phyloP scores from a whole-genome alignment of 2,797 vertebrate species.

The Spea hammondii region DNA sequence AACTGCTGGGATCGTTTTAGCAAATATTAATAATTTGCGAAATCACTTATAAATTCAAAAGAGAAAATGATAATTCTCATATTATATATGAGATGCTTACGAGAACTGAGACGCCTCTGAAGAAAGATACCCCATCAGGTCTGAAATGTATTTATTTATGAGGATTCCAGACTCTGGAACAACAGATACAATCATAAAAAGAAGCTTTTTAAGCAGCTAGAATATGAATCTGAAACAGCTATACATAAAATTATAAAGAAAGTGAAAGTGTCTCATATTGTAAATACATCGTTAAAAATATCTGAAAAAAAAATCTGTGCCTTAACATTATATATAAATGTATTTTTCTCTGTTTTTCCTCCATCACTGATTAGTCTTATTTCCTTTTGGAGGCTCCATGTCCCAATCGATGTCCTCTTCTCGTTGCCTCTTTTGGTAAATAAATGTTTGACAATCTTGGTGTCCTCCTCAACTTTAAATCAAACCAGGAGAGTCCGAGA shows the following conservation, averaged over 20 bases:
- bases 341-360: slow-evolving; percentile 6
- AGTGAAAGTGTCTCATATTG: slow-evolving; percentile 8
- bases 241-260: slow-evolving; percentile 37
- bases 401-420: too few species aligned
- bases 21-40: background rate
- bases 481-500: too few species aligned
- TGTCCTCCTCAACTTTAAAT: too few species aligned
- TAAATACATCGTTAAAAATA: slow-evolving; percentile 44
- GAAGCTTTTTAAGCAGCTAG: slow-evolving; percentile 26
- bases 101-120: too few species aligned
- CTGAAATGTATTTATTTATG: slow-evolving; percentile 42
- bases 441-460: too few species aligned
- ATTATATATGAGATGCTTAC: background rate
- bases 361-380: background rate
- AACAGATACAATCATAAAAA: slow-evolving; percentile 35
- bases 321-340: slow-evolving; percentile 47
- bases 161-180: slow-evolving; percentile 24
- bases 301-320: slow-evolving; percentile 42
- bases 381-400: background rate
- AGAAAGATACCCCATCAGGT: background rate
- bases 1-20: background rate
- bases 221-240: slow-evolving; percentile 37
- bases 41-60: background rate
- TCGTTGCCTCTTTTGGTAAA: too few species aligned
- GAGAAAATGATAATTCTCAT: background rate